Conservation (phyloP, 2,113 vertebrate genomes). For the Bubo blakistoni region DNA sequence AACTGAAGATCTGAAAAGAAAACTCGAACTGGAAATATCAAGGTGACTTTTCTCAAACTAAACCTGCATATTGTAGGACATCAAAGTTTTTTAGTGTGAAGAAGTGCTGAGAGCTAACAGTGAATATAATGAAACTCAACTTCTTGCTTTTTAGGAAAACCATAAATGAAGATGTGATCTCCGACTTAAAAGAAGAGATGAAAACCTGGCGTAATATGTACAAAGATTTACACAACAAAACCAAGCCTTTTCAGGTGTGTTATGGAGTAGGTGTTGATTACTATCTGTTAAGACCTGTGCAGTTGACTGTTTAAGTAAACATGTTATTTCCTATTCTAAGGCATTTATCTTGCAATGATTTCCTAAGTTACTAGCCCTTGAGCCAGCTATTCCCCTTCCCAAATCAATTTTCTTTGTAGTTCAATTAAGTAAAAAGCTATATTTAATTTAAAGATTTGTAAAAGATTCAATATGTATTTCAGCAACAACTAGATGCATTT, state of each 20-base stretch:
- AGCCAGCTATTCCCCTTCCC: not conserved
- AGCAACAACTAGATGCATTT: slow-evolving; percentile 92
- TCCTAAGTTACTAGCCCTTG: not conserved
- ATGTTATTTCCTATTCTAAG: not conserved
- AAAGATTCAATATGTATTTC: not conserved
- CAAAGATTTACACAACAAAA: slow-evolving; percentile 87
- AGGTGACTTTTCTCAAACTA: slow-evolving; percentile 63
- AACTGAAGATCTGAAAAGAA: slow-evolving; percentile 66
- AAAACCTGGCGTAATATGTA: slow-evolving; percentile 83
- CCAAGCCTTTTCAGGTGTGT: slow-evolving; percentile 91
- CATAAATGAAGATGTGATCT: slow-evolving; percentile 52
- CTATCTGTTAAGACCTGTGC: not conserved
- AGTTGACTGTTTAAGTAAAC: not conserved
- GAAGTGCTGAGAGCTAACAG: not conserved
- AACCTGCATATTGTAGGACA: not conserved
- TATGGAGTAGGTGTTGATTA: not conserved
- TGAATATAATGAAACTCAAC: not conserved
- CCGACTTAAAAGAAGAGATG: slow-evolving; percentile 58
- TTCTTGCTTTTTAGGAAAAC: slow-evolving; percentile 53
- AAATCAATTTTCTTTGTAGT: not conserved
- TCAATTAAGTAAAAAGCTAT: not conserved
- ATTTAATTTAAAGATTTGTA: not conserved
- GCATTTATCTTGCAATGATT: not conserved
- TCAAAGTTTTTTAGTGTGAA: not conserved
- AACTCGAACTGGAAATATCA: slow-evolving; percentile 64